phyloP scores from a whole-genome alignment of 2,888 invertebrate genomes.

The Drosophila melanosoma region DNA sequence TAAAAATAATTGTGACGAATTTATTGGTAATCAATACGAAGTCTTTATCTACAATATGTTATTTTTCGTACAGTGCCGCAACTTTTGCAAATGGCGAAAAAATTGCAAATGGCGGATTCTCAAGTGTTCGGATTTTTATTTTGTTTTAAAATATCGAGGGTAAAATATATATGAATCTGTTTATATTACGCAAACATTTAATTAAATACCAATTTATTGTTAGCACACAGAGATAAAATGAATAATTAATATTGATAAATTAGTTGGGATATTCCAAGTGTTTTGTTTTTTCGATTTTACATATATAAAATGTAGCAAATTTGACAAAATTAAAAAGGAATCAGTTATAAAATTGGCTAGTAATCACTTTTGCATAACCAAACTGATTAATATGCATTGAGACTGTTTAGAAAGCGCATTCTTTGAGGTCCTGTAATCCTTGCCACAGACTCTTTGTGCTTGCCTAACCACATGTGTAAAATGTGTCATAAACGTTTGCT shows the following conservation, averaged over 20 bases:
- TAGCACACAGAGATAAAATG: neutral
- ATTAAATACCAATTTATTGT: neutral
- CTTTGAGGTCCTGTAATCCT: neutral
- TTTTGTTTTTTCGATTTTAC: neutral
- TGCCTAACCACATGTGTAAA: conserved; percentile 70
- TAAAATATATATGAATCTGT: neutral
- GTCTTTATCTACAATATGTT: neutral
- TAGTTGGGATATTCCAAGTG: neutral
- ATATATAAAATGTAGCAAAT: neutral
- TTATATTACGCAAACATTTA: neutral
- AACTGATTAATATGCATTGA: conserved; percentile 26
- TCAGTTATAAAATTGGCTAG: neutral
- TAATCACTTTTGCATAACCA: conserved; percentile 18
- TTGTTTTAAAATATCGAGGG: neutral
- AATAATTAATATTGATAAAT: neutral
- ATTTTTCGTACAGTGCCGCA: neutral
- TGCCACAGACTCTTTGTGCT: conserved; percentile 22
- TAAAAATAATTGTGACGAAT: no score
- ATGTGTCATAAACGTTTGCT: conserved; percentile 74
- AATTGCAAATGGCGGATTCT: neutral
- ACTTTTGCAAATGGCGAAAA: neutral
- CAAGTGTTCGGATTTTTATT: neutral
- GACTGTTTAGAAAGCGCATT: conserved; percentile 13
- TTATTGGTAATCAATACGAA: no score
- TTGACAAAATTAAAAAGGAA: neutral